Evolutionary conservation across 2,888 invertebrate species (phyloP), one percentile per base, ranked within the genome.

Genomic region (Cheilosia scutellata): DNA sequence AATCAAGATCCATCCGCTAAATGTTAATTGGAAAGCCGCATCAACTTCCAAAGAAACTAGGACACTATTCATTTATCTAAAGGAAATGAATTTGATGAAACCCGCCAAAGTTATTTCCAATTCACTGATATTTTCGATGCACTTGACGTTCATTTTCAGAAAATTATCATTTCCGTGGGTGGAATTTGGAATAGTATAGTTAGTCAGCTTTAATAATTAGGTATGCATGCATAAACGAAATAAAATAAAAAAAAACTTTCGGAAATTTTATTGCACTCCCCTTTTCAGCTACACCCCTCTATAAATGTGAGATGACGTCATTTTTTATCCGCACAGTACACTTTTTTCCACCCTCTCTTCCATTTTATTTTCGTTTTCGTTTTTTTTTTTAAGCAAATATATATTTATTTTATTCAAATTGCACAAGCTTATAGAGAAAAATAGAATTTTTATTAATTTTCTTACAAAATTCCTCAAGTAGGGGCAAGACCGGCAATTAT

Each of bases 281-380:
- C 62, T 11, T 29, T 44, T 42, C 27, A 25, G 13, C 13, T 2
- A 7, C 11, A 9, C 7, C 25, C 31, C 68, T 33, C n/a, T 44
- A 42, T 44, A 51, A 58, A 58, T 25, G 44, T 57, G 40, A 16
- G 31, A 49, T 75, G 75, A 75, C 75, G 75, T 75, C 75, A 75
- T 57, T 65, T 47, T 57, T 58, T 57, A 47, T 55, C 37, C 63
- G 57, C 63, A 74, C 63, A 37, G 63, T 49, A 65, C 29, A 53
- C 40, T 51, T 51, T 63, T 62, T 40, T 55, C 37, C 49, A 20
- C 9, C 27, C 7, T 51, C 25, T 27, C 51, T 25, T 20, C 42
- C 29, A 1, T 20, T 42, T 31, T 7, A 16, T 20, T 49, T 20
- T 11, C 25, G 9, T 11, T 33, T 20, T 20, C 20, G 20, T 33